phyloP scores from a whole-genome alignment of 2,797 vertebrate species.

The Anabacerthia variegaticeps region DNA sequence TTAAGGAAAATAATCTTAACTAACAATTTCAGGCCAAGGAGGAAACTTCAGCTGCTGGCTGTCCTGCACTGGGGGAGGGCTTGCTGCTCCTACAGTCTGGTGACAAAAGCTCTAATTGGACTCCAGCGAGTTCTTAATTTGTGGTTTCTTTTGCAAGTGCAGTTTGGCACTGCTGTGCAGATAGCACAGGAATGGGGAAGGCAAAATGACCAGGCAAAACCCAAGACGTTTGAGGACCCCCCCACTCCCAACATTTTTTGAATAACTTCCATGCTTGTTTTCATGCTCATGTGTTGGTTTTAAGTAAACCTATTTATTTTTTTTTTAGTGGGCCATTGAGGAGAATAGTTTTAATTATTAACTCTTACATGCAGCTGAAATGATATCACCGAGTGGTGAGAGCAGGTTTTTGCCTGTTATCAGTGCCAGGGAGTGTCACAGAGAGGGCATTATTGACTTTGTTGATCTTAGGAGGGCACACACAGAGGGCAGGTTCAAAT shows the following conservation, averaged over 20 bases:
- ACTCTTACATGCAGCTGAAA: not conserved
- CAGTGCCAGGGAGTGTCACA: not conserved
- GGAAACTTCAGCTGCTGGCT: not conserved
- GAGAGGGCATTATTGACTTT: not conserved
- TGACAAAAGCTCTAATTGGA: not conserved
- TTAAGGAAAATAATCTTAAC: not conserved
- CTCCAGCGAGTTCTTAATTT: not conserved
- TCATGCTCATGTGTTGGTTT: not conserved
- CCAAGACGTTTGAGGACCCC: not conserved
- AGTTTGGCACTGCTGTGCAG: not conserved
- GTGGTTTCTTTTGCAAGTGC: not conserved
- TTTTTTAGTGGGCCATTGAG: not conserved
- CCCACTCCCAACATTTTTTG: not conserved
- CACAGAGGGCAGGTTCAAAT: not conserved
- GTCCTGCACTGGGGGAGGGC: not conserved
- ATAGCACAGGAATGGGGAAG: constrained; percentile 12
- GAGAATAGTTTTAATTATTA: constrained; percentile 3
- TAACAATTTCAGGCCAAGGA: not conserved
- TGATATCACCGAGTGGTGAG: not conserved
- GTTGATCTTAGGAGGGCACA: not conserved
- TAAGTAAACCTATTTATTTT: not conserved
- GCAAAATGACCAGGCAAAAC: not conserved
- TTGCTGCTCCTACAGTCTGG: not conserved
- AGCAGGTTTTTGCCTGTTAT: not conserved
- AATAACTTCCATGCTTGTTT: not conserved